Conservation (phyloP, 64 coral and sea anemone species). For the Dendronephthya gigantea region DNA sequence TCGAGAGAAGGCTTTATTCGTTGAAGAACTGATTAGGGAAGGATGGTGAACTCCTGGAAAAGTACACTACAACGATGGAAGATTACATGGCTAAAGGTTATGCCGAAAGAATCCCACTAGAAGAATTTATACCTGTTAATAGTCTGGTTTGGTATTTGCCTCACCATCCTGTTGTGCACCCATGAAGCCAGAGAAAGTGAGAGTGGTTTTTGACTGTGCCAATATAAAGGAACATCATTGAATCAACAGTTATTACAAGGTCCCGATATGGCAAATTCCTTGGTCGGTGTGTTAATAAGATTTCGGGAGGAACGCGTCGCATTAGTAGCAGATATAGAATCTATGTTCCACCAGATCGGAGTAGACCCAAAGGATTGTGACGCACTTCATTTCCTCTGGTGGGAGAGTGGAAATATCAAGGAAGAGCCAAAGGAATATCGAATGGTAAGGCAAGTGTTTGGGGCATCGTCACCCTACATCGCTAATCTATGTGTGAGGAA, state of each 20-base stretch:
- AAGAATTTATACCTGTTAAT: neutral
- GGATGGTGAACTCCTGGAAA: constrained; percentile 1
- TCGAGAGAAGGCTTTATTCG: neutral
- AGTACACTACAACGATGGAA: constrained; percentile 18
- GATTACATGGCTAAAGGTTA: constrained; percentile 18
- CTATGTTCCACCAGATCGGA: neutral
- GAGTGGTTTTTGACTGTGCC: constrained; percentile 37
- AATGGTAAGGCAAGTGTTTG: neutral
- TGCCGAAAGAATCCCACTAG: neutral
- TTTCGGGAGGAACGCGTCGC: neutral
- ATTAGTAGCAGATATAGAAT: neutral
- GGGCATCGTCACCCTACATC: too few relatives aligned
- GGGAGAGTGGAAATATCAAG: neutral
- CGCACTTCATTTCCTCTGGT: neutral
- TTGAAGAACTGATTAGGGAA: constrained; percentile 11
- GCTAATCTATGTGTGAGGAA: neutral
- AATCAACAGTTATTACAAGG: constrained; percentile 34
- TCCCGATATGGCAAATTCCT: constrained; percentile 25
- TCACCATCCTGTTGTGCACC: constrained; percentile 27
- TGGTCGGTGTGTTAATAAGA: constrained; percentile 9
- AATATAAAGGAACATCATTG: constrained; percentile 17
- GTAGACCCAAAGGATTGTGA: neutral
- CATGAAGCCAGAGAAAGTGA: constrained; percentile 24
- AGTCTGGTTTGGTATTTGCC: constrained; percentile 22
- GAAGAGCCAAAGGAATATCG: neutral